Base-by-base conservation (phyloP, 1,140 invertebrate species). In the Bombus terrestris region DNA sequence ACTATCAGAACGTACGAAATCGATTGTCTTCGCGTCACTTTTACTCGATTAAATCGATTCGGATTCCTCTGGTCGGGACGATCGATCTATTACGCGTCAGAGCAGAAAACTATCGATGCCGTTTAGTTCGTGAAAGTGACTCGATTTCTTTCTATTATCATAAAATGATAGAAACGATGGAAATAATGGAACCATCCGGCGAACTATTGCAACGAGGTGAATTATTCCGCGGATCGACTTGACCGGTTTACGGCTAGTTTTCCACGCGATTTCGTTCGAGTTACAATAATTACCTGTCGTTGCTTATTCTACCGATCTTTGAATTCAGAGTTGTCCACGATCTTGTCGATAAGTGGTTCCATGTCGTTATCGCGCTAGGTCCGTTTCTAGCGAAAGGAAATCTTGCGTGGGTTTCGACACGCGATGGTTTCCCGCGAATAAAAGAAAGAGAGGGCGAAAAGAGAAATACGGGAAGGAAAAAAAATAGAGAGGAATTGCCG, bases 361-460 rank as follows among this genome's bases (percentile, higher is more conserved):
- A 59, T 12, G 64, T 32, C 53, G 68, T 81, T 86, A 84, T 89
- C 88, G 81, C 25, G 76, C 66, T 71, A 75, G 81, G 57, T 79
- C 32, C 47, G 32, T 78, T 68, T 79, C 57, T 6, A 85, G 90
- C 92, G 92, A 93, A 93, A 93, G 92, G 91, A 92, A 93, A 91
- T 93, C 86, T 89, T 86, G 88, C 90, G 85, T 90, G 88, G 88
- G 88, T 82, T 74, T 74, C 77, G 82, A 22, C 83, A 80, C 86
- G 79, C 83, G 86, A 91, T 87, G n/a, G 81, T 91, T 90, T 90
- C 84, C 86, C 88, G 90, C 68, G 80, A 89, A 91, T 89, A 81
- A 91, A 89, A 88, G 91, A 87, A 86, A 83, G 82, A 82, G 91
- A 53, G 88, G 69, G 71, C 68, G 85, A 75, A 77, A 87, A 75